Evolutionary conservation across 2,888 invertebrate species (phyloP), one percentile per base, ranked within the genome.

Genomic region (Ennomos erosarius): DNA sequence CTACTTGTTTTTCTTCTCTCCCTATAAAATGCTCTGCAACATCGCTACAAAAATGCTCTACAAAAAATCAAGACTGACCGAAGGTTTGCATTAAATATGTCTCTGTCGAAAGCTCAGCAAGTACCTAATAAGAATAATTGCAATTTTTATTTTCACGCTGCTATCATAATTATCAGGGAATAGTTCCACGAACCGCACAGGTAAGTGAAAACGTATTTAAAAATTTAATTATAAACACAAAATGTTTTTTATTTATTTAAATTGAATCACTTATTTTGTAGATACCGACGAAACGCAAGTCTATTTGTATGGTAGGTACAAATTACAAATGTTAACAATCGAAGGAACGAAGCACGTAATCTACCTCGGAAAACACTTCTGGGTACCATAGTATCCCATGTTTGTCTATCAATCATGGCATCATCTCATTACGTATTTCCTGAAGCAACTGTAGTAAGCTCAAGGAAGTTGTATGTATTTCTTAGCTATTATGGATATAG

Each of bases 91-190:
- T 3, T 26, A 26, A 1, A 3, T 26, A 0, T 6, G 26, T 26
- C 26, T 3, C 26, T 26, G 26, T 6, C 1, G 26, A 26, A 26
- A 26, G 26, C 26, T 26, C 26, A 26, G 26, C 4, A 26, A 6
- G 6, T 4, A n/a, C n/a, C n/a, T n/a, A n/a, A n/a, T n/a, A 26
- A 26, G 16, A 16, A 2, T 26, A 26, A 26, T 6, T 6, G 6
- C 26, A 26, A 26, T 26, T 39, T 45, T 16, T 58, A 33, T 36
- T 69, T 64, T 62, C 69, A 71, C 75, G 77, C 68, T 74, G 78
- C 71, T 73, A 71, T 75, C 81, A 6, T n/a, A n/a, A n/a, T 62
- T 58, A 64, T 64, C 69, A 87, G 87, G 87, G 87, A 64, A 75
- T 69, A 37, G 66, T 86, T 58, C 83, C 86, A 42, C 78, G 70